Evolutionary conservation across 2,888 invertebrate species (phyloP).

Genomic region (Phoronis australis): DNA sequence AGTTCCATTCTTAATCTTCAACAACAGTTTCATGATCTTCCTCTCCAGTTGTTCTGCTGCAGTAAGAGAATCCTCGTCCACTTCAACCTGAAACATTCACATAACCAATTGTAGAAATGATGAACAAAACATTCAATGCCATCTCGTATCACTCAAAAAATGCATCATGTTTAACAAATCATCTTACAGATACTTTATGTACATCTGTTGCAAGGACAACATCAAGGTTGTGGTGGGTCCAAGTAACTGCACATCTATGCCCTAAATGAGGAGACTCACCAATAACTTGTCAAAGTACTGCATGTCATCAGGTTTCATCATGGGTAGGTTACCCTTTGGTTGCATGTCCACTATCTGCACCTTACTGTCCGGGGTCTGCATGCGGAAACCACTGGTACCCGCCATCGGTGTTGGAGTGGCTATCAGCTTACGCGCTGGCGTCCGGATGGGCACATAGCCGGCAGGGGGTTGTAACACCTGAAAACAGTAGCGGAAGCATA

Average conservation of each 20-base stretch:
- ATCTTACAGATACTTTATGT: too few species aligned
- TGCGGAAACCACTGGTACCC: conserved; percentile 42
- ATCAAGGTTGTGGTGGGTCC: not conserved
- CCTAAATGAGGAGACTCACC: conserved; percentile 39
- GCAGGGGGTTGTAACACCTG: conserved; percentile 79
- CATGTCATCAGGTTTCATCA: conserved; percentile 99
- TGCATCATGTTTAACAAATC: too few species aligned
- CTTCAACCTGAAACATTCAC: conserved; percentile 63
- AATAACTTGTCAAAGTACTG: conserved; percentile 99
- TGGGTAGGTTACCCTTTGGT: conserved; percentile 92
- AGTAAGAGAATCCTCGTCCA: conserved; percentile 90
- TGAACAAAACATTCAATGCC: too few species aligned
- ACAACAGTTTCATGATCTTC: conserved; percentile 95
- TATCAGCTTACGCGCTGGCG: conserved; percentile 93
- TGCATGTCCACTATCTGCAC: conserved; percentile 84
- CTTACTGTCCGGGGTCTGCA: conserved; percentile 51
- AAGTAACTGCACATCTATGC: not conserved
- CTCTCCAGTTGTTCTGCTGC: conserved; percentile 97
- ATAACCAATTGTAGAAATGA: not conserved
- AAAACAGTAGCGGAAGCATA: too few species aligned
- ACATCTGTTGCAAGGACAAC: too few species aligned
- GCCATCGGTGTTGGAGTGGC: conserved; percentile 95
- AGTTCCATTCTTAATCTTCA: conserved; percentile 99
- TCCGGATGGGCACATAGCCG: conserved; percentile 91
- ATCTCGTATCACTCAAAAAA: too few species aligned